phyloP scores from a whole-genome alignment of 2,888 invertebrate species.

The Drosophila longiperda region DNA sequence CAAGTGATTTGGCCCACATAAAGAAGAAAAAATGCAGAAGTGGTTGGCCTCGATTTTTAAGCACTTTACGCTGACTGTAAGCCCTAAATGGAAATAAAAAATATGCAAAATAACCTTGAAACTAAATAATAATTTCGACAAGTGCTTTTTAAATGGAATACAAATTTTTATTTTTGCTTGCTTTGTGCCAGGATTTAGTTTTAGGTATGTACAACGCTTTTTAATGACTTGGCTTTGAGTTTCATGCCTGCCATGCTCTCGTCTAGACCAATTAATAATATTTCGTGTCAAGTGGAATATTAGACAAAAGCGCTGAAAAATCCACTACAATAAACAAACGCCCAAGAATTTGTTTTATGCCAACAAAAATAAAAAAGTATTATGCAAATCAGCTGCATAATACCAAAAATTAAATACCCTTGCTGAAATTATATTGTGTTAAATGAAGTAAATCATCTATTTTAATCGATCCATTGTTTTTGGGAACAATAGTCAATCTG shows the following conservation, averaged over 20 bases:
- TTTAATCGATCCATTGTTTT: background rate
- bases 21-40: background rate
- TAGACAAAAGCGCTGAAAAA: slow-evolving; percentile 48
- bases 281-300: slow-evolving; percentile 69
- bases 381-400: background rate
- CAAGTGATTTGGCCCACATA: slow-evolving; percentile 5
- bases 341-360: slow-evolving; percentile 33
- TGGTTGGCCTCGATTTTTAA: slow-evolving; percentile 8
- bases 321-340: slow-evolving; percentile 55
- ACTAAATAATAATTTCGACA: slow-evolving; percentile 1
- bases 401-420: slow-evolving; percentile 11
- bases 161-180: background rate
- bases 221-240: slow-evolving; percentile 36
- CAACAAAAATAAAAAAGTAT: slow-evolving; percentile 6
- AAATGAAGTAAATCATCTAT: background rate
- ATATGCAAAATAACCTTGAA: background rate
- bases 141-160: slow-evolving; percentile 11
- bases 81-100: background rate
- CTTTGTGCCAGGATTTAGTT: slow-evolving; percentile 18
- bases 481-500: background rate
- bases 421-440: background rate
- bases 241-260: slow-evolving; percentile 35
- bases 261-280: slow-evolving; percentile 78
- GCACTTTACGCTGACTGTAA: slow-evolving; percentile 11
- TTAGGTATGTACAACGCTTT: slow-evolving; percentile 10